A percentile compares a stretch with the other conserved stretches of the same genome.
Evolutionary conservation across 2,888 invertebrate genomes (phyloP).

Genomic region (Idaea dimidiata): DNA sequence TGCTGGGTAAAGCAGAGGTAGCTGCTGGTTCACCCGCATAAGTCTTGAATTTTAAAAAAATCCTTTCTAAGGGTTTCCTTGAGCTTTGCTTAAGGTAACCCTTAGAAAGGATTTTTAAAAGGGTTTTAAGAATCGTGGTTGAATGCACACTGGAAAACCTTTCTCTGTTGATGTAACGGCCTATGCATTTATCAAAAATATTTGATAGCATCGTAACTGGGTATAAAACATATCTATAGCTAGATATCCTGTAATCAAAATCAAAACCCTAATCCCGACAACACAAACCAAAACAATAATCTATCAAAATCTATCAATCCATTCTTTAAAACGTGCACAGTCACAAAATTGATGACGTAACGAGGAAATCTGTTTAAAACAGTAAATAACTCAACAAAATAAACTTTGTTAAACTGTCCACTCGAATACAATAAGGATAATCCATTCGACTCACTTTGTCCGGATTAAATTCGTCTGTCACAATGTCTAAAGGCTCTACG

Average conservation of each 20-base stretch:
- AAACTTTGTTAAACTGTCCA: slow-evolving; percentile 3
- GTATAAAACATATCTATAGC: too few relatives aligned
- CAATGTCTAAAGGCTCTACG: slow-evolving; percentile 41
- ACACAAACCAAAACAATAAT: not conserved
- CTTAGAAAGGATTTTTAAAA: too few relatives aligned
- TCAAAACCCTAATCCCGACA: not conserved
- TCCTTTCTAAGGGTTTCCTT: too few relatives aligned
- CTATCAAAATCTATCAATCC: not conserved
- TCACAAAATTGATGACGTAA: slow-evolving; percentile 3
- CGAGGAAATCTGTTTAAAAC: not conserved
- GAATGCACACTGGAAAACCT: not conserved
- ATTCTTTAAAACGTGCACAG: not conserved
- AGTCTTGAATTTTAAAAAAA: too few relatives aligned
- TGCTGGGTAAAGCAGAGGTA: too few relatives aligned
- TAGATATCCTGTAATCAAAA: not conserved
- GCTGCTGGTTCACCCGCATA: too few relatives aligned
- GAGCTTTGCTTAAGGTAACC: too few relatives aligned
- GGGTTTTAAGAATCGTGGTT: not conserved
- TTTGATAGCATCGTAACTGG: too few relatives aligned
- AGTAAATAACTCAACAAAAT: slow-evolving; percentile 2
- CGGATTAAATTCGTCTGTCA: slow-evolving; percentile 51
- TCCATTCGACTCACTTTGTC: slow-evolving; percentile 19
- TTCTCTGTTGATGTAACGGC: not conserved
- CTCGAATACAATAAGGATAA: slow-evolving; percentile 2
- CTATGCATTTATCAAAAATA: not conserved